Evolutionary conservation across 1,140 invertebrate genomes (phyloP).

Genomic region (Cecropterus lyciades): DNA sequence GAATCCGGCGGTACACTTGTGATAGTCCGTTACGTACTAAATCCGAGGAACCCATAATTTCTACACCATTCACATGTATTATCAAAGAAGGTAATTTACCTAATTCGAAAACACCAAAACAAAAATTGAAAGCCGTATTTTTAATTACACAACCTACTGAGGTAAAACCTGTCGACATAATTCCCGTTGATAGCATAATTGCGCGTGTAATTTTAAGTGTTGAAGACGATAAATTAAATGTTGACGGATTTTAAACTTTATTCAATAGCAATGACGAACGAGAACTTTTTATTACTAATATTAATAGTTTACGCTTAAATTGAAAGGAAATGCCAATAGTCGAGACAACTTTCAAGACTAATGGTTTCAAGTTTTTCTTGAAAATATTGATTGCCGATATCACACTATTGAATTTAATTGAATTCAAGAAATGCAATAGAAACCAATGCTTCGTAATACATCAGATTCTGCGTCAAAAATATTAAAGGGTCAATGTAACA

Average conservation of each 20-base stretch:
- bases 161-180: conserved; percentile 44
- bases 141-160: conserved; percentile 49
- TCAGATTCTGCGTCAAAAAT: too few species aligned
- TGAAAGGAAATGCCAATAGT: conserved; percentile 45
- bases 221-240: conserved; percentile 9
- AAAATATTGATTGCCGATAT: conserved; percentile 4
- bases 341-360: conserved; percentile 47
- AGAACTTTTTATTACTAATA: conserved; percentile 20
- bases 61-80: conserved; percentile 23
- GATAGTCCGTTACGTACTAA: conserved; percentile 25
- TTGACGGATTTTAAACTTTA: conserved; percentile 40
- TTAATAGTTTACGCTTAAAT: conserved; percentile 39
- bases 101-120: conserved; percentile 36
- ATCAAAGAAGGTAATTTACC: conserved; percentile 30
- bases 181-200: conserved; percentile 46
- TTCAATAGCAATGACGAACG: not conserved
- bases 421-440: not conserved
- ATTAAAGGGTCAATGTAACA: too few species aligned
- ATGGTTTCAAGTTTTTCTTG: conserved; percentile 39
- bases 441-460: not conserved
- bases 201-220: conserved; percentile 41
- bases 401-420: not conserved
- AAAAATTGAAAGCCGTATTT: conserved; percentile 53
- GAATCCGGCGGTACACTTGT: conserved; percentile 25
- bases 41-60: conserved; percentile 18